A percentile compares a stretch with the other conserved stretches of the same genome.
Evolutionary conservation across 1,140 invertebrate species (phyloP).

Genomic region (Sinonovacula constricta): DNA sequence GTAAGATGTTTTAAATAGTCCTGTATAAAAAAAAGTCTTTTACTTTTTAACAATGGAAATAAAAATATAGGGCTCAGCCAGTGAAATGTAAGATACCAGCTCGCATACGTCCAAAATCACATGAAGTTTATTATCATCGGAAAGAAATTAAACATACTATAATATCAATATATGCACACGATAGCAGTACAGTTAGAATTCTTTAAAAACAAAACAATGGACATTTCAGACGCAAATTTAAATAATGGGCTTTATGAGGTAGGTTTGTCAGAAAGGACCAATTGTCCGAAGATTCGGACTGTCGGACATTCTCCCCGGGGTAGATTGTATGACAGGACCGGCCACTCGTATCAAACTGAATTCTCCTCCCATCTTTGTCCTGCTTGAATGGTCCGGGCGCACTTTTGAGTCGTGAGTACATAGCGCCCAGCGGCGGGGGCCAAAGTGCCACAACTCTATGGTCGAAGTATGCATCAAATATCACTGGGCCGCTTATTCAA

Average conservation of each 20-base stretch:
- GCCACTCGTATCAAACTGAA: background rate
- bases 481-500: background rate
- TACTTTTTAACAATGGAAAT: too few relatives aligned
- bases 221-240: background rate
- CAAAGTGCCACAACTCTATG: background rate
- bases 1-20: too few relatives aligned
- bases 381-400: background rate
- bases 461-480: background rate
- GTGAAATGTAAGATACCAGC: too few relatives aligned
- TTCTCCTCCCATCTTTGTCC: background rate
- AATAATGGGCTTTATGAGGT: background rate
- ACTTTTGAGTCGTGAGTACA: background rate
- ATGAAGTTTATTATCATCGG: too few relatives aligned
- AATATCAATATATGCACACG: too few relatives aligned
- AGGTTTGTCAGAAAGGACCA: background rate
- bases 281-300: background rate
- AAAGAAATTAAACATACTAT: background rate
- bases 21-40: too few relatives aligned
- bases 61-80: too few relatives aligned
- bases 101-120: too few relatives aligned
- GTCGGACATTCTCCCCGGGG: background rate
- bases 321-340: background rate
- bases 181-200: too few relatives aligned
- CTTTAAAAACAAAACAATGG: background rate
- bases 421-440: background rate